Evolutionary conservation across 1,140 invertebrate species (phyloP), one percentile per base, ranked within the genome.

Genomic region (Atta colombica): DNA sequence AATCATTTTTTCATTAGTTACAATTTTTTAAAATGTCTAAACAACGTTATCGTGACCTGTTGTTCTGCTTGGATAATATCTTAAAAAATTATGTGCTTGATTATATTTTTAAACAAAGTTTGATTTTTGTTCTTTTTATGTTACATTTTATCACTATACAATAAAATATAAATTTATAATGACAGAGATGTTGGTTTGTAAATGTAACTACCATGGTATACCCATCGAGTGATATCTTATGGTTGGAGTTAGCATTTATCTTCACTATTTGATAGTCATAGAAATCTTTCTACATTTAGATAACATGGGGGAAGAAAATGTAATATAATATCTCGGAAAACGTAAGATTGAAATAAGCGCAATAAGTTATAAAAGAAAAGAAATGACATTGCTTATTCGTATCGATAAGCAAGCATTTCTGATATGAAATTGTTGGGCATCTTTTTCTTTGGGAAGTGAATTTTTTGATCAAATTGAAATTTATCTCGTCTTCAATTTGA

Each of bases 261-360:
- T 84, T 75, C 80, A 74, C 80, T 84, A 84, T 55, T 84, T 84
- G 69, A 74, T 84, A 84, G 80, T 74, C 55, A 55, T 84, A 84
- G 69, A 18, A 84, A 55, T 55, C 51, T 58, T 53, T 71, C 78
- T 84, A 74, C 39, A 84, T 84, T 84, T 74, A 74, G 80, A 74
- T 82, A 82, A 25, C 49, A n/a, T 28, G 28, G 18, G 28, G 18
- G 14, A 51, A 61, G 80, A 63, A 51, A 18, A 12, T 25, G 69
- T 61, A 74, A 74, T 58, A 49, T 81, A 58, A 69, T 84, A 84
- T 74, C 45, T 39, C 14, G 18, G 31, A 61, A 31, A 84, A 12
- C 80, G 58, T 39, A 82, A 74, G 69, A 63, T 58, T 49, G 65
- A 71, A 55, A 81, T 75, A 84, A 84, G 14, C 18, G 28, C 53